A percentile compares a stretch with the other conserved stretches of the same genome.
These are phyloP conservation scores for Setipinna tenuifilis DNA, from an alignment of 2,797 vertebrate species.

Conservation along the genomic window DNA sequence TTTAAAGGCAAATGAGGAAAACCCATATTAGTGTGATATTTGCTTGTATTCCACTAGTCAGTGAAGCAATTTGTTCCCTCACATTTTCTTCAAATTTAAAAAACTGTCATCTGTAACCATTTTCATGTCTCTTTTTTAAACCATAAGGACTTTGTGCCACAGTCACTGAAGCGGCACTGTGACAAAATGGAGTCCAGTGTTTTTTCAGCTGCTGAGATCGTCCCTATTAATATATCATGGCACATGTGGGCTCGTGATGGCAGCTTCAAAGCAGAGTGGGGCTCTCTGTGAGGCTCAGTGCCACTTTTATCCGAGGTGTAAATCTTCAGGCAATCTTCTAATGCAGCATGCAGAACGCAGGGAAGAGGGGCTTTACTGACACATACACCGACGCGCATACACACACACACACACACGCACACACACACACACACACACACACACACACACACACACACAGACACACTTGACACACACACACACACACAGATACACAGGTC, in stretches of 20 bases:
- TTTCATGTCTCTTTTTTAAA: not conserved
- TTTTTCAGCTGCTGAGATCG: not conserved
- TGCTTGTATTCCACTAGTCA: not conserved
- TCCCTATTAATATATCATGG: not conserved
- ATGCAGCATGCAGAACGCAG: not conserved
- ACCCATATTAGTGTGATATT: not conserved
- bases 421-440: constrained; percentile 20
- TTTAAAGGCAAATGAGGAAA: not conserved
- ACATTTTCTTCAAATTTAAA: not conserved
- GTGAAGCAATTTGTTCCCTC: not conserved
- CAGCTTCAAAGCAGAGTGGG: not conserved
- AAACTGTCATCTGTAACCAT: not conserved
- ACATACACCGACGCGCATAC: not conserved
- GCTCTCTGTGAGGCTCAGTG: not conserved
- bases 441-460: not conserved
- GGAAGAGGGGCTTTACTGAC: not conserved
- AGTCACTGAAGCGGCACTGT: not conserved
- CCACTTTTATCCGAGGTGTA: not conserved
- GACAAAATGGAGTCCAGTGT: not conserved
- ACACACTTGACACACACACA: not conserved
- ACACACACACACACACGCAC: constrained; percentile 8
- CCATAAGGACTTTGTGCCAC: not conserved
- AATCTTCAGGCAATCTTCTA: constrained; percentile 6
- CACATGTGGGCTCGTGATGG: not conserved
- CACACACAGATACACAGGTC: constrained; percentile 25